phyloP scores from a whole-genome alignment of 2,888 invertebrate species.

The Rhamphomyia laevipes region DNA sequence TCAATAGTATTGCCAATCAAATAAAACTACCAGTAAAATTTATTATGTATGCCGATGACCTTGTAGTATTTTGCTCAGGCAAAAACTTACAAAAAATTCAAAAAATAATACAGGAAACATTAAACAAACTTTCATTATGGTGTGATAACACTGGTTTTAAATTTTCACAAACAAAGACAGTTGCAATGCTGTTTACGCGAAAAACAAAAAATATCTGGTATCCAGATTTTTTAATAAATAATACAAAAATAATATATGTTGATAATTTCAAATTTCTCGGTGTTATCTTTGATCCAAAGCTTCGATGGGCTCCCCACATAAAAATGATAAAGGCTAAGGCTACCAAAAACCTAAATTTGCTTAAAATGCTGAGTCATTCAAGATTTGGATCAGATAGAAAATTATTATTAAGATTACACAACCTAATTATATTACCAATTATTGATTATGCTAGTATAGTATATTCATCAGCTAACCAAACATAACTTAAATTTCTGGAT shows the following conservation, averaged over 20 bases:
- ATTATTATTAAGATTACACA: not conserved
- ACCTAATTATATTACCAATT: not conserved
- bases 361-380: not conserved
- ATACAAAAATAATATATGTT: not conserved
- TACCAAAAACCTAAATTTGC: not conserved
- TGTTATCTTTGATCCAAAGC: not conserved
- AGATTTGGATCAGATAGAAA: not conserved
- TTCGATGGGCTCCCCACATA: not conserved
- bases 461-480: not conserved
- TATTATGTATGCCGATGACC: conserved; percentile 2
- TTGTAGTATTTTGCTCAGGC: not conserved
- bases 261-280: not conserved
- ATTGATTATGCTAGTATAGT: not conserved
- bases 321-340: not conserved
- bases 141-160: conserved; percentile 2
- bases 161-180: conserved; percentile 1
- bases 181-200: conserved; percentile 1
- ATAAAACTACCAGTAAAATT: not conserved
- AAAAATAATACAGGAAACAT: not conserved
- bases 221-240: not conserved
- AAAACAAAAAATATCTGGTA: not conserved
- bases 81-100: not conserved
- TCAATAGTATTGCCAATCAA: conserved; percentile 1
- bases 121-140: not conserved
- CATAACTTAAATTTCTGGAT: too few relatives aligned